Percentiles rank a stretch among this genome's conserved stretches.
Conservation (phyloP, 2,797 vertebrate species). For the Rhinatrema bivittatum region DNA sequence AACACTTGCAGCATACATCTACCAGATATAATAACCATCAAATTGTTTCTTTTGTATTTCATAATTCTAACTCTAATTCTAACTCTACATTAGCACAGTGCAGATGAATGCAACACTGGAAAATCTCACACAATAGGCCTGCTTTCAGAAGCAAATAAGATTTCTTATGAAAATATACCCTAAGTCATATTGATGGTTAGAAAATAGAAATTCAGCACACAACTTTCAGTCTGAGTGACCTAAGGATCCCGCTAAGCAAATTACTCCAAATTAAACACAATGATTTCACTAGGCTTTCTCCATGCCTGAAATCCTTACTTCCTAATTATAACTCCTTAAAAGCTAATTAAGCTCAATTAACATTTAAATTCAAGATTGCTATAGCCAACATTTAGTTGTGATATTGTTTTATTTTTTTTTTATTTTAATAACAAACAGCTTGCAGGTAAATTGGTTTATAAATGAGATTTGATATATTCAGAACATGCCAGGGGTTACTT, state of each 20-base stretch:
- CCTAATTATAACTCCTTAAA: not conserved
- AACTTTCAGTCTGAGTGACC: not conserved
- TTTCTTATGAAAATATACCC: not conserved
- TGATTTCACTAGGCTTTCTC: not conserved
- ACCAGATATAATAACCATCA: not conserved
- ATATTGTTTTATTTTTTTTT: too few species aligned
- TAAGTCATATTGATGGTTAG: not conserved
- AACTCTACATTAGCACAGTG: not conserved
- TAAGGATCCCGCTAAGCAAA: fast-evolving
- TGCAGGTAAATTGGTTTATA: not conserved
- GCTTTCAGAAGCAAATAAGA: not conserved
- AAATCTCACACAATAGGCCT: not conserved
- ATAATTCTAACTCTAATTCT: not conserved
- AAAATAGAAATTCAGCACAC: not conserved
- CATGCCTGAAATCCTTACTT: not conserved
- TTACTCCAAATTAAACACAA: slow-evolving; percentile 1
- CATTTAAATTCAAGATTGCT: not conserved
- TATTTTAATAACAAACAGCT: slow-evolving; percentile 2
- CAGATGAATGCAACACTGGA: too few species aligned
- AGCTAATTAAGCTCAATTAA: slow-evolving; percentile 9
- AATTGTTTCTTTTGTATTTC: not conserved
- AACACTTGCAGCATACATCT: too few species aligned
- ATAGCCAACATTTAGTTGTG: not conserved
- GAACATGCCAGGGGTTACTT: not conserved
- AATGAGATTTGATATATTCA: not conserved